A percentile compares a stretch with the other conserved stretches of the same genome.
Conservation (phyloP, 2,797 vertebrate species). For the Anisognathus igniventris region DNA sequence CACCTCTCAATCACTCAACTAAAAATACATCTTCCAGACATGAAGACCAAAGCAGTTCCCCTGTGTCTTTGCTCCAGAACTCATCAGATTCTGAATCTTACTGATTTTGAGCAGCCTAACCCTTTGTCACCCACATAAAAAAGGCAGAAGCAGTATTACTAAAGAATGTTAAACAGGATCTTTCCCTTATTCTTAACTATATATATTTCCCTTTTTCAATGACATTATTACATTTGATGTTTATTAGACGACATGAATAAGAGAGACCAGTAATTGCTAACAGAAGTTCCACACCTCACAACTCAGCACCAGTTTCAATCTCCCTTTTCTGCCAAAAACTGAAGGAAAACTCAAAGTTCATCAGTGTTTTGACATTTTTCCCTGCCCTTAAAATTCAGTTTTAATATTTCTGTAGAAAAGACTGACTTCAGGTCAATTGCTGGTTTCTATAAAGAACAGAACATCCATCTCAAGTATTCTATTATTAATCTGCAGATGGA, state of each 20-base stretch:
- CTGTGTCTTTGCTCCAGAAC: background rate
- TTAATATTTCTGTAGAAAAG: background rate
- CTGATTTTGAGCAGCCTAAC: background rate
- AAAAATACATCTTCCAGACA: background rate
- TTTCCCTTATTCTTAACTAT: background rate
- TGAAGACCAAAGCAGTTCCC: background rate
- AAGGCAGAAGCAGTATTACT: background rate
- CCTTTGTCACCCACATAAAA: background rate
- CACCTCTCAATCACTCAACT: background rate
- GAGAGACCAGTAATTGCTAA: background rate
- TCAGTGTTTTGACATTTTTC: background rate
- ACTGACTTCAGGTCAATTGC: background rate
- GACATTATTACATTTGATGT: background rate
- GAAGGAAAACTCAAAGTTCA: background rate
- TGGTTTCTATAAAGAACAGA: background rate
- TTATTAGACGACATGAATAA: background rate
- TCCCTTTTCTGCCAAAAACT: background rate
- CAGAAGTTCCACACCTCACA: background rate
- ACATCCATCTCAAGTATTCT: constrained; percentile 2
- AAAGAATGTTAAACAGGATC: background rate
- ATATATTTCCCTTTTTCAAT: background rate
- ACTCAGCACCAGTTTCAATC: background rate
- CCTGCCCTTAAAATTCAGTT: background rate
- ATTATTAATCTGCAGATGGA: constrained; percentile 42
- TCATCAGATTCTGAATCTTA: background rate